Base-by-base conservation (phyloP, 2,888 invertebrate species). In the Therioaphis trifolii region DNA sequence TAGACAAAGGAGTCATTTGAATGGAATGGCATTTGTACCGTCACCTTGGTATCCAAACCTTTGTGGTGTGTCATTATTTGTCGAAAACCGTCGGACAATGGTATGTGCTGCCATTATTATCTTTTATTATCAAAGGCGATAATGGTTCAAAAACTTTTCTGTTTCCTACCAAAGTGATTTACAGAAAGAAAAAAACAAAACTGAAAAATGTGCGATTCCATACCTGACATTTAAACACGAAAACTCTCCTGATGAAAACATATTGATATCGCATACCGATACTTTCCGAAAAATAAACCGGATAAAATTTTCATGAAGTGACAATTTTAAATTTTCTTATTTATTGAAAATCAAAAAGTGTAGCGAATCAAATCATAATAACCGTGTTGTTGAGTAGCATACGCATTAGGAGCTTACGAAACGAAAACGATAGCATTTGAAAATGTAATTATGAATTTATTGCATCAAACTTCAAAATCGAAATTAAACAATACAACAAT, bases 291-390 rank as follows among this genome's bases (percentile, higher is more conserved):
- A 52, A 49, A 15, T 18, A 55, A 74, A 74, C 11, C 35, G 35
- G 74, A 74, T 55, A 74, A 74, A 74, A 40, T 74, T 46, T 63
- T 63, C 15, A 15, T 35, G 35, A 5, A 35, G n/a, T 35, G 35
- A 7, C 35, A 5, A 35, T 35, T 35, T 74, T 35, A 24, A 74
- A 40, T 58, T 40, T 55, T 29, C 55, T 24, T 21, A 4, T 24
- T 74, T 24, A 40, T 58, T 55, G 55, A 40, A 40, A 74, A 74
- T 74, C 74, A 0, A 24, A 35, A 35, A 11, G 21, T 12, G 0
- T 4, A 58, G 58, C 35, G 35, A 21, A 58, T 58, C 12, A 2
- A 58, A 58, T 12, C 7, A 35, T 12, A 58, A 58, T 24, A 24
- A 58, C n/a, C 21, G 9, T 55, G 18, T 55, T 55, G 21, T 55